Evolutionary conservation across 2,888 invertebrate genomes (phyloP).

Genomic region (Teleogryllus oceanicus): DNA sequence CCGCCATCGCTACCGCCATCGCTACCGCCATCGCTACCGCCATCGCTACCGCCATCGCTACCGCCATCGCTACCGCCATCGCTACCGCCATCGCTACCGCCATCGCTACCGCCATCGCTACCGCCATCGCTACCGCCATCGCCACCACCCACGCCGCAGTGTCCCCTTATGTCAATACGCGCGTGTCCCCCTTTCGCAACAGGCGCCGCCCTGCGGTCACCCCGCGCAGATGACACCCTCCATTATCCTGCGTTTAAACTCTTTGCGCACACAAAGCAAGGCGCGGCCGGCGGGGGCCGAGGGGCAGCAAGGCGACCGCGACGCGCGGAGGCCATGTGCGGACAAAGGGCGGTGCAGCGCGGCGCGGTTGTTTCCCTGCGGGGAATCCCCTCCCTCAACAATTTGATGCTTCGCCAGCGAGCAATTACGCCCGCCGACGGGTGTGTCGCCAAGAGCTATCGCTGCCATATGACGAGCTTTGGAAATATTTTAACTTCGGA

Average conservation of each 20-base stretch:
- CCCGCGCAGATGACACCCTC: conserved; percentile 1
- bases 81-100: not conserved
- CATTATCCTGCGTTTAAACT: not conserved
- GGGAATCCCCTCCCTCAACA: no score
- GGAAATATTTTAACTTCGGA: no score
- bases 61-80: not conserved
- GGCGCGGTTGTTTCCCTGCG: no score
- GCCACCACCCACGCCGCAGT: not conserved
- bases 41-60: not conserved
- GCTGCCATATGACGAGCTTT: no score
- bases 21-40: not conserved
- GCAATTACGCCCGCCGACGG: no score
- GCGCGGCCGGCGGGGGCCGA: not conserved
- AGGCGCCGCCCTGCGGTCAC: not conserved
- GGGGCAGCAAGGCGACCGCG: no score
- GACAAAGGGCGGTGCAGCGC: no score
- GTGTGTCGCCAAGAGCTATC: no score
- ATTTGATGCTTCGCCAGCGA: no score
- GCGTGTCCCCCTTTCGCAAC: not conserved
- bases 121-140: not conserved
- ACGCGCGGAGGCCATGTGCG: no score
- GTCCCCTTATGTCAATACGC: not conserved
- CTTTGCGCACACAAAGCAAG: conserved; percentile 5
- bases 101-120: no score
- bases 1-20: no score